Evolutionary conservation across 2,797 vertebrate species (phyloP).

Genomic region (Rhyacichthys aspro): DNA sequence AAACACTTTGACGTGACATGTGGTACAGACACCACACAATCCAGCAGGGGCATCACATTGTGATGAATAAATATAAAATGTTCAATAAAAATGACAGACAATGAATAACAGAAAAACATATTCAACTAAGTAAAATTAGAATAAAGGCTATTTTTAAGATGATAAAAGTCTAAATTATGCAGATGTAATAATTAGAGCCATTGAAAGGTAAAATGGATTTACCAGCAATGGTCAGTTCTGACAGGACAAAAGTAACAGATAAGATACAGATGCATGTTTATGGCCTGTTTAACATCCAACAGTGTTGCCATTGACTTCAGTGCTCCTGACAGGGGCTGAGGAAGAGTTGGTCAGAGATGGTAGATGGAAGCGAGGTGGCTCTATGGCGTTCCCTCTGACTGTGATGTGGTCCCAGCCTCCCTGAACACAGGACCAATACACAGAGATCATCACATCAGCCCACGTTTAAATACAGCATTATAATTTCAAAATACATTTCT

Average conservation of each 20-base stretch:
- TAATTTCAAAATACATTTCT: background rate
- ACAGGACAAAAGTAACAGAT: background rate
- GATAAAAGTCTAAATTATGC: background rate
- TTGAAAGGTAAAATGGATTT: too few relatives aligned
- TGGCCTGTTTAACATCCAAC: slow-evolving; percentile 55
- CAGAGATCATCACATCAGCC: background rate
- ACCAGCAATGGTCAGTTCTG: too few relatives aligned
- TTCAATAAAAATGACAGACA: slow-evolving; percentile 1
- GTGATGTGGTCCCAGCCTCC: slow-evolving; percentile 97
- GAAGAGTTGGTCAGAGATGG: slow-evolving; percentile 23
- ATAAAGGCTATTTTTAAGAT: too few relatives aligned
- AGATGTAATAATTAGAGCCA: background rate
- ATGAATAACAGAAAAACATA: background rate
- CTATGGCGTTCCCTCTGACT: slow-evolving; percentile 87
- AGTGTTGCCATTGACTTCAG: slow-evolving; percentile 68
- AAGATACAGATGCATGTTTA: slow-evolving; percentile 5
- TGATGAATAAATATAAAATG: slow-evolving; percentile 33
- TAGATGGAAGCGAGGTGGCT: slow-evolving; percentile 63
- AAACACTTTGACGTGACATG: slow-evolving; percentile 1
- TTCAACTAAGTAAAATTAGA: too few relatives aligned
- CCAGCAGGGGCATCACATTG: slow-evolving; percentile 18
- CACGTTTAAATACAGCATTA: background rate
- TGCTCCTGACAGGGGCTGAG: slow-evolving; percentile 42
- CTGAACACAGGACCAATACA: slow-evolving; percentile 63
- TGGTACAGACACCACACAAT: background rate